Percentiles rank a stretch among this genome's conserved stretches.
Conservation (phyloP, 2,797 vertebrate genomes). For the Tauraco hartlaubi region DNA sequence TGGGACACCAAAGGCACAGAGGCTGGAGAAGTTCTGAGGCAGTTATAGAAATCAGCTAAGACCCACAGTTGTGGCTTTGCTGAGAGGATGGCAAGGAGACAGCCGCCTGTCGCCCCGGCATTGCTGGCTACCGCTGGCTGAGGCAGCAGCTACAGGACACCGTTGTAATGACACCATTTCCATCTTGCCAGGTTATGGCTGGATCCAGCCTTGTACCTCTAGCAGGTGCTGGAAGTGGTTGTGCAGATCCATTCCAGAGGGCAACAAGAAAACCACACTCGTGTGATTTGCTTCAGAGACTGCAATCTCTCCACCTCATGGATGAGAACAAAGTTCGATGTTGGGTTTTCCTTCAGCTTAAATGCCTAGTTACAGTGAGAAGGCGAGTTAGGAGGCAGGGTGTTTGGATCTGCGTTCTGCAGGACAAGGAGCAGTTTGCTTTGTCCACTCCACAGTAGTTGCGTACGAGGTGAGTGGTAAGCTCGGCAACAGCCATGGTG, state of each 20-base stretch:
- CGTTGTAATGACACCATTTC: fast-evolving
- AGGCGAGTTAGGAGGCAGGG: fast-evolving
- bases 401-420: fast-evolving
- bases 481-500: neutral
- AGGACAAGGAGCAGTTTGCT: neutral
- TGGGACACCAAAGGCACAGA: neutral
- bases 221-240: neutral
- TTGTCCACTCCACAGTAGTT: neutral
- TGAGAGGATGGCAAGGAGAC: neutral
- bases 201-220: neutral
- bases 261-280: neutral
- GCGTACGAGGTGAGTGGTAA: fast-evolving
- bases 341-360: neutral
- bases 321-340: neutral
- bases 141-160: neutral
- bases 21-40: neutral
- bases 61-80: neutral
- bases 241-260: neutral
- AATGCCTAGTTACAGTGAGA: neutral
- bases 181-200: neutral
- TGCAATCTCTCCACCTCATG: neutral
- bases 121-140: fast-evolving
- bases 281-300: neutral
- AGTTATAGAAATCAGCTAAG: neutral
- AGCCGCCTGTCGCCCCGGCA: too few relatives aligned